A percentile compares a stretch with the other conserved stretches of the same genome.
These are phyloP conservation scores for Andrena bucephala DNA, from an alignment of 2,888 invertebrate genomes.

Conservation along the genomic window DNA sequence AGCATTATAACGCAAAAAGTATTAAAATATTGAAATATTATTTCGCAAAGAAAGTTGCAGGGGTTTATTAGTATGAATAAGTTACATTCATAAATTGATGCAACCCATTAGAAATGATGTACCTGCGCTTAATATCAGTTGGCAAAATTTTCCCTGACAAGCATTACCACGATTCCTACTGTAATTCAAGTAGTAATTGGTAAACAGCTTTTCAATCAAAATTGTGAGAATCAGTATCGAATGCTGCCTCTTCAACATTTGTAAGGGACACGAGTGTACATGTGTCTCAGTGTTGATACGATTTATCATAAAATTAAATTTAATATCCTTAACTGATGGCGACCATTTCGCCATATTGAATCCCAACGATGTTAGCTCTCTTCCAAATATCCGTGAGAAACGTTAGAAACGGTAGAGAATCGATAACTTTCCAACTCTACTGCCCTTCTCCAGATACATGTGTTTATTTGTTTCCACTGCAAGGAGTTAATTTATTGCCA, in stretches of 20 bases:
- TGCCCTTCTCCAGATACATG: background rate
- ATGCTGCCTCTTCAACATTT: slow-evolving; percentile 59
- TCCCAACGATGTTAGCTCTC: slow-evolving; percentile 57
- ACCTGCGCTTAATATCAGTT: background rate
- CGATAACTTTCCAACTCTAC: slow-evolving; percentile 18
- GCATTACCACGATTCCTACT: background rate
- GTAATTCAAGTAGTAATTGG: background rate
- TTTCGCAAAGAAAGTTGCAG: too few species aligned
- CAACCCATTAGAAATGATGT: too few species aligned
- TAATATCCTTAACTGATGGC: background rate
- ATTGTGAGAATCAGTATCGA: slow-evolving; percentile 41
- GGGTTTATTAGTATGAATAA: too few species aligned
- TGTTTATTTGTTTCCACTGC: background rate
- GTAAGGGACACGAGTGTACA: slow-evolving; percentile 39
- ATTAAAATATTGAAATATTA: too few species aligned
- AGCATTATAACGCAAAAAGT: too few species aligned
- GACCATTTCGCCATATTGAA: background rate
- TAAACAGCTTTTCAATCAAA: background rate
- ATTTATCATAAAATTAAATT: slow-evolving; percentile 7
- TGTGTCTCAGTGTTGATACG: slow-evolving; percentile 8
- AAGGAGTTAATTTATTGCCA: slow-evolving; percentile 26
- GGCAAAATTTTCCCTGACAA: background rate
- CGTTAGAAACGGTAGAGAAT: background rate
- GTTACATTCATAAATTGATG: too few species aligned
- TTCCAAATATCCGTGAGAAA: slow-evolving; percentile 26